Evolutionary conservation across 1,140 invertebrate species (phyloP), one percentile per base, ranked within the genome.

Genomic region (Aphaenogaster rudis): DNA sequence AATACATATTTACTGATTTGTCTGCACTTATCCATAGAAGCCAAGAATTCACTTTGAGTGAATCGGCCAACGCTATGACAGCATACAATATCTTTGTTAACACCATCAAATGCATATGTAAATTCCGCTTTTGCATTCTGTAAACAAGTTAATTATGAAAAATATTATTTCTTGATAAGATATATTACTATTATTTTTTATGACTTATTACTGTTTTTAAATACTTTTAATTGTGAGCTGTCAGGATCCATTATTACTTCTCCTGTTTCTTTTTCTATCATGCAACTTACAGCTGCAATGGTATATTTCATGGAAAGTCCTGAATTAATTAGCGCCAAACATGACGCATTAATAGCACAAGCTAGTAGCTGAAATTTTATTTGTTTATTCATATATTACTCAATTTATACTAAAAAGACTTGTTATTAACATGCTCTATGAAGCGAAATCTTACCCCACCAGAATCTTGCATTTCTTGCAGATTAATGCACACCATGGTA

Each of bases 391-490:
- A 63, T 61, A 45, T 48, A 64, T 84, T 61, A 48, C 17, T 57
- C 2, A 76, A 72, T 59, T 63, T 69, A 42, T 78, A 64, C 7
- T 78, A 4, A 28, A 13, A 78, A 59, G 15, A 45, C 64, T 59
- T 85, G 8, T 78, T 50, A 54, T 42, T 36, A 13, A 36, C 64
- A 67, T 67, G 71, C 80, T 59, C 50, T 1, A 72, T 59, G 86
- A 87, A 69, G 36, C 72, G 59, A 86, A 54, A 33, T 79, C 96
- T 96, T 96, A 98, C 97, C 86, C 98, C 97, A 86, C 98, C 98
- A 93, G 96, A 96, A 95, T 98, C 97, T 95, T 99, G 97, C 90
- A 99, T 95, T 96, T 99, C 98, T 95, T 99, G 98, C 81, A 99
- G 92, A 88, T 97, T 97, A 21, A 99, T 95, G 11, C 96, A 96